phyloP scores from a whole-genome alignment of 2,888 invertebrate species.

The Volucella inflata region DNA sequence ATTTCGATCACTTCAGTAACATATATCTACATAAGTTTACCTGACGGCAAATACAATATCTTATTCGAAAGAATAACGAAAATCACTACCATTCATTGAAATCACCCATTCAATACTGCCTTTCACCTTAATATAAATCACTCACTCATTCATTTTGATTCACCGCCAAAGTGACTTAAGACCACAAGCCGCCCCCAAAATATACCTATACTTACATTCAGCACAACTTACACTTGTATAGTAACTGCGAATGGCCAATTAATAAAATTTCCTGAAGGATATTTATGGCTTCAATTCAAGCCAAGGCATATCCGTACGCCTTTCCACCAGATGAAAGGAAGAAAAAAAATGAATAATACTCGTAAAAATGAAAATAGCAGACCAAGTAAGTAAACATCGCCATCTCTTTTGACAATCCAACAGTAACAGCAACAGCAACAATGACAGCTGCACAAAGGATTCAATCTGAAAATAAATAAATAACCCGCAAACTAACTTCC shows the following conservation, averaged over 20 bases:
- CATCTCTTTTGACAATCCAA: not conserved
- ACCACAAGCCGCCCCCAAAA: not conserved
- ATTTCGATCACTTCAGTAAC: no score
- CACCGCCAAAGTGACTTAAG: slow-evolving; percentile 4
- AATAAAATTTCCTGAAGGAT: slow-evolving; percentile 74
- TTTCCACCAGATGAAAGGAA: slow-evolving; percentile 1
- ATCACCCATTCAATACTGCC: slow-evolving; percentile 54
- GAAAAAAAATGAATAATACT: slow-evolving; percentile 54
- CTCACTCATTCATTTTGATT: slow-evolving; percentile 61
- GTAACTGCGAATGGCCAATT: slow-evolving; percentile 67
- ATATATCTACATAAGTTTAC: not conserved
- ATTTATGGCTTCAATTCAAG: slow-evolving; percentile 72
- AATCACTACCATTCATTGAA: slow-evolving; percentile 44
- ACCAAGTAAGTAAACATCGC: slow-evolving; percentile 47
- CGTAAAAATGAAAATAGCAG: slow-evolving; percentile 14
- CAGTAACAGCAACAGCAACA: slow-evolving; percentile 17
- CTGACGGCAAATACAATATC: slow-evolving; percentile 3
- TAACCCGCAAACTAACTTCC: slow-evolving; percentile 74
- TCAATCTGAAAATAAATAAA: slow-evolving; percentile 75
- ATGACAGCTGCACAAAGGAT: slow-evolving; percentile 69
- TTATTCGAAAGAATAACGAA: not conserved
- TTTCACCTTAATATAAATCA: slow-evolving; percentile 53
- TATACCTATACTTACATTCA: not conserved
- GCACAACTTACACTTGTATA: slow-evolving; percentile 18
- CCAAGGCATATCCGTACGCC: slow-evolving; percentile 12